Conservation (phyloP, 2,797 vertebrate species). For the Hydrocynus forskahlii region DNA sequence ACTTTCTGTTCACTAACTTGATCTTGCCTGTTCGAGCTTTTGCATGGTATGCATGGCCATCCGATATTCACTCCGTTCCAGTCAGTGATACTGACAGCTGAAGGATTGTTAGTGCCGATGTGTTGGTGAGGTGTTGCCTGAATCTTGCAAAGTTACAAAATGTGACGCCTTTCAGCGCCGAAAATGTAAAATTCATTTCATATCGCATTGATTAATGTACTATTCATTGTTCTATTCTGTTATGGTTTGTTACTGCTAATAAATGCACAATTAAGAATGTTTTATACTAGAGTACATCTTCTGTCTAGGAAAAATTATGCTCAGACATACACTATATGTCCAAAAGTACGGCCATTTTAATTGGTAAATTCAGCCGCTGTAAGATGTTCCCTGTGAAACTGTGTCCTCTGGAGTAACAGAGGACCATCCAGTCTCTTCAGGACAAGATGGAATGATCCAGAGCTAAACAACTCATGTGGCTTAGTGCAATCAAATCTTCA, state of each 20-base stretch:
- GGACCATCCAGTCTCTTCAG: not conserved
- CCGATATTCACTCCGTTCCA: constrained; percentile 50
- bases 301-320: not conserved
- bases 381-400: not conserved
- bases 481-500: not conserved
- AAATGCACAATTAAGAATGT: not conserved
- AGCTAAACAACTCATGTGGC: not conserved
- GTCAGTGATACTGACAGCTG: constrained; percentile 29
- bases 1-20: constrained; percentile 29
- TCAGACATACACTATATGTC: not conserved
- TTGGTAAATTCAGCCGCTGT: not conserved
- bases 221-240: not conserved
- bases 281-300: not conserved
- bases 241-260: not conserved
- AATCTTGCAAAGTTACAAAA: constrained; percentile 24
- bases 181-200: not conserved
- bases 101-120: constrained; percentile 28
- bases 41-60: constrained; percentile 73
- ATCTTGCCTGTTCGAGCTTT: constrained; percentile 52
- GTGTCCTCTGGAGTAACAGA: not conserved
- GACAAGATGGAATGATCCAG: not conserved
- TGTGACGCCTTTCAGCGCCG: not conserved
- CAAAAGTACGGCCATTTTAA: not conserved
- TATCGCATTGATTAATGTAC: too few relatives aligned
- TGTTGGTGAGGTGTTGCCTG: constrained; percentile 22